A percentile compares a stretch with the other conserved stretches of the same genome.
These are phyloP conservation scores for Trachops cirrhosus DNA, from an alignment of 2,797 vertebrate genomes.

Conservation along the genomic window DNA sequence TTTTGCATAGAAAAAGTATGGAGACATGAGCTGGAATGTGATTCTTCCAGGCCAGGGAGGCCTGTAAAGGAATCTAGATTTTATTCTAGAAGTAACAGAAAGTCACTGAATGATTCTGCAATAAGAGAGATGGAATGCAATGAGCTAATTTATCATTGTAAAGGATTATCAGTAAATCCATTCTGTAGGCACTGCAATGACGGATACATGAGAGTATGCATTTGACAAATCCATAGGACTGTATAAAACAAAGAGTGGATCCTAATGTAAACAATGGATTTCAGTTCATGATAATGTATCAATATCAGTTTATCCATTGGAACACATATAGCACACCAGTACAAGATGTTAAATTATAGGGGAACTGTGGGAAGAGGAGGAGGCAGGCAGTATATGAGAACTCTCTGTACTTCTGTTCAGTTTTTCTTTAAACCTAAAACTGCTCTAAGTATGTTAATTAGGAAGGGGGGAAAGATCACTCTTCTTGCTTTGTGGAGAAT, in stretches of 20 bases:
- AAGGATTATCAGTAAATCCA: background rate
- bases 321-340: background rate
- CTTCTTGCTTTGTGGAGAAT: background rate
- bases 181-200: background rate
- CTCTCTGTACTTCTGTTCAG: background rate
- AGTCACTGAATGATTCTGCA: background rate
- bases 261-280: background rate
- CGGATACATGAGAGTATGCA: background rate
- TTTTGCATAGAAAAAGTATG: background rate
- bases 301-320: background rate
- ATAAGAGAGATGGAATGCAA: background rate
- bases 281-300: background rate
- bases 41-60: background rate
- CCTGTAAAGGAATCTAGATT: background rate
- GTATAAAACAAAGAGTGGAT: background rate
- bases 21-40: background rate
- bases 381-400: background rate
- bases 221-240: background rate
- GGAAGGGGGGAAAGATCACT: background rate
- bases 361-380: background rate
- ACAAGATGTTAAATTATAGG: background rate
- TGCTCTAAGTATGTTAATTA: background rate
- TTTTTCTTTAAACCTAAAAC: constrained; percentile 20
- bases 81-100: background rate
- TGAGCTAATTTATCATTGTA: background rate